Base-by-base conservation (phyloP, 2,113 vertebrate species). In the Gymnorhina tibicen region DNA sequence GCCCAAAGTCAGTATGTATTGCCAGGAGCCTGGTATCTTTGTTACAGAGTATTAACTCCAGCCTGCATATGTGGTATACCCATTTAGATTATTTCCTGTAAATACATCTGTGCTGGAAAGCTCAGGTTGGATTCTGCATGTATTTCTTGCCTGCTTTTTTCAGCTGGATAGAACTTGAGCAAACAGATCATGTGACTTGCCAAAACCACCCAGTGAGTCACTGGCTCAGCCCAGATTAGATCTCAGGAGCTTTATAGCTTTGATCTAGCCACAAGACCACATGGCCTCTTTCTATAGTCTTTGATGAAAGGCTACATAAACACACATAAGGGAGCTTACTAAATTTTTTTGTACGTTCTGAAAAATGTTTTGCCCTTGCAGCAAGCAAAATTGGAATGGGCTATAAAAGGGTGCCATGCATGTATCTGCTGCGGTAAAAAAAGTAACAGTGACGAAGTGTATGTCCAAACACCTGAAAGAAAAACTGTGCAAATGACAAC, bases 221-320 rank as follows among this genome's bases (percentile, higher is more conserved):
- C 33, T 85, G 92, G 90, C 70, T 94, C 96, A 93, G 67, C 91
- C 89, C 92, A 96, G 94, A 97, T 97, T 91, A 95, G 96, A 97
- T 97, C 95, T 87, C 94, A 96, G 91, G 95, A 97, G 88, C 75
- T 94, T 97, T 95, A 84, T 89, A 53, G 80, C 94, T 97, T 97
- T 97, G 96, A 97, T 96, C 94, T 95, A 94, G 91, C 95, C 95
- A 96, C 91, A 94, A 93, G 94, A 97, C 92, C 96, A 89, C 93
- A 95, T 96, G 91, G 90, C 47, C 77, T 92, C n/a, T 89, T 95
- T 95, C 91, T 95, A 94, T 93, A 95, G 85, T 55, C 95, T 96
- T 96, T 97, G 97, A 97, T 95, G 96, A 96, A 90, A 93, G 93
- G 84, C 90, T 95, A 82, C 93, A 97, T 93, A 96, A 95, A 97